Evolutionary conservation across 2,797 vertebrate species (phyloP), one percentile per base, ranked within the genome.

Genomic region (Hippopotamyrus pictus): DNA sequence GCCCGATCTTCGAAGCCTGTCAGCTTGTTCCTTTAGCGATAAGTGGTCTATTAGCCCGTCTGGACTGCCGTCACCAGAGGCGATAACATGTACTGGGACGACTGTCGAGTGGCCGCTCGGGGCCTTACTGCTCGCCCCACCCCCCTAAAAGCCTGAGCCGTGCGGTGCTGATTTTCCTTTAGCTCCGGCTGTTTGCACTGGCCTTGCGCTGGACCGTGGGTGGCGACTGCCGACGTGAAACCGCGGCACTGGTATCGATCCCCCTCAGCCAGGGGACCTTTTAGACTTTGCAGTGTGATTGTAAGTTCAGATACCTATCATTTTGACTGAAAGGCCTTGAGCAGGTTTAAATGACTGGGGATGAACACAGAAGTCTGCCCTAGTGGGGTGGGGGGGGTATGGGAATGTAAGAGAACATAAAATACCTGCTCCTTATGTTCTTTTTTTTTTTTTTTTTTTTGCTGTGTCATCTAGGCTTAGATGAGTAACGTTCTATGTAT

Each of bases 291-390:
- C 73, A 79, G 73, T 44, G 37, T 44, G 73, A 79, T 44, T 79
- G 37, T 37, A 79, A 33, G 73, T 79, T 19, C 73, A 37, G 37
- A 37, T 37, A 44, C 73, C 73, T 79, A 37, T 79, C 17, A 41
- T 79, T 79, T 79, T 37, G 33, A 44, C 73, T 79, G 33, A 37
- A 3, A 41, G 73, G 73, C 73, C 73, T 37, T 79, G 73, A 79
- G 37, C 17, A 19, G 33, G 17, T 19, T 79, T 41, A 76, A 76
- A 76, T 76, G 22, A 76, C 93, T 92, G 92, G 92, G 93, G 92
- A 92, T 85, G 87, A 92, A 79, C 73, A 79, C 17, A 44, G 33
- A 79, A 79, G 73, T 79, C 17, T 79, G 73, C 6, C 33, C 5
- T 41, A n/a, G 33, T n/a, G 5, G 2, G 17, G 17, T 14, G 14